Evolutionary conservation across 2,888 invertebrate genomes (phyloP), one percentile per base, ranked within the genome.

Genomic region (Eupsilia transversa): DNA sequence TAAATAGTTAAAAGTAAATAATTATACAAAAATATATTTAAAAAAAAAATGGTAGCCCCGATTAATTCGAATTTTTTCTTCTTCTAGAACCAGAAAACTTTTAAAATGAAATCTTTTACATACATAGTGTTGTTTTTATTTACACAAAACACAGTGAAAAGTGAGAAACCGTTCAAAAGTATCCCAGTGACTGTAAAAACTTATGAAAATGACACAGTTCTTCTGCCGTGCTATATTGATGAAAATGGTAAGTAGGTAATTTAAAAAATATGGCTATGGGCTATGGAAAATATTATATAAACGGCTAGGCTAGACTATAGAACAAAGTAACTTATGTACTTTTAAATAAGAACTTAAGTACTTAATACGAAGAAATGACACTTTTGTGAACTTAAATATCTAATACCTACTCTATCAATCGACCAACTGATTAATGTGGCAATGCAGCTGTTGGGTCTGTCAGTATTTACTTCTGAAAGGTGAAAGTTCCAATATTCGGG

Each of bases 211-310:
- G 98, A 98, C 83, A 98, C 98, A 0, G 98, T 98, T 0, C 90
- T 98, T 38, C 93, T 98, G 78, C 98, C 98, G 0, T 98, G 98
- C 91, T 97, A 98, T 91, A 95, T 98, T 82, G 97, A 98, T 87
- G 97, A 94, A 4, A 82, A 90, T 72, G 96, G 98, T 97, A 96
- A 97, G 43, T 97, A 96, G 97, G 43, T 46, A 46, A 46, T 46
- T 46, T 2, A 3, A 20, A 46, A 46, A 46, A 2, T 3, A 20
- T 6, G 6, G 6, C 9, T 9, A 46, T 7, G 2, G 9, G 12
- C 5, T 12, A 52, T 12, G 1, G 52, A 12, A 46, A 46, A 46
- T 23, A n/a, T n/a, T n/a, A n/a, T n/a, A 7, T 20, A 7, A 46
- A 46, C 20, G 20, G 20, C 46, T 46, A 20, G 2, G 43, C 17